Base-by-base conservation (phyloP, 53 echinoderm and acorn worm genomes). In the Pentamera pediparva region DNA sequence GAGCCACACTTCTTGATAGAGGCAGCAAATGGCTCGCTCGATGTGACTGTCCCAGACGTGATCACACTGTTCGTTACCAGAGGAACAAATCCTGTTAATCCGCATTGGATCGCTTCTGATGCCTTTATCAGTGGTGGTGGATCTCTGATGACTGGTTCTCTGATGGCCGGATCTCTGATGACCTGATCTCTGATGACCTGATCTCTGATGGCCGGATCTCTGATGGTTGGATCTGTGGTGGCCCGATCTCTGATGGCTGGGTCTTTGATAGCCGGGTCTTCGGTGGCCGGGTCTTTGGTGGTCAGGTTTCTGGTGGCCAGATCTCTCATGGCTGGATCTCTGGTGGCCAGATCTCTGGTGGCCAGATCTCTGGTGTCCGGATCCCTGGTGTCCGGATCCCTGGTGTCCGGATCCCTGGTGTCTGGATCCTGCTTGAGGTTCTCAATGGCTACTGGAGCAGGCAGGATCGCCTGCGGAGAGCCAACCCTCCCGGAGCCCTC, bases 61-160 rank as follows among this genome's bases (percentile, higher is more conserved):
- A 67, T 67, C 2, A 67, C 67, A 45, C 67, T 67, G 41, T 41
- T 67, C 15, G 67, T 25, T 43, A 17, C 29, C 27, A 67, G 45
- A 15, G 47, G 67, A 21, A 67, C 67, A 67, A 67, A 67, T 29
- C 41, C 40, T 13, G 13, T 39, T 32, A n/a, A n/a, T n/a, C n/a
- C n/a, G n/a, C n/a, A n/a, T n/a, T n/a, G n/a, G 25, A 27, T 67
- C 45, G 45, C 39, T 11, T 67, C 67, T 11, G 67, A 3, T 29
- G 27, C 37, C 45, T 41, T 67, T 28, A 67, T 41, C 24, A 67
- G 37, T 6, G 63, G 63, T 20, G 67, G 67, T 2, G 67, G 67
- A 12, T 7, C 20, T n/a, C n/a, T 20, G 2, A 21, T 20, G 52
- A 21, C 52, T 4, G 6, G 6, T 2, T 13, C 4, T 21, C 5